These are phyloP conservation scores for Sitta europaea DNA, from an alignment of 2,113 vertebrate genomes.

Conservation along the genomic window DNA sequence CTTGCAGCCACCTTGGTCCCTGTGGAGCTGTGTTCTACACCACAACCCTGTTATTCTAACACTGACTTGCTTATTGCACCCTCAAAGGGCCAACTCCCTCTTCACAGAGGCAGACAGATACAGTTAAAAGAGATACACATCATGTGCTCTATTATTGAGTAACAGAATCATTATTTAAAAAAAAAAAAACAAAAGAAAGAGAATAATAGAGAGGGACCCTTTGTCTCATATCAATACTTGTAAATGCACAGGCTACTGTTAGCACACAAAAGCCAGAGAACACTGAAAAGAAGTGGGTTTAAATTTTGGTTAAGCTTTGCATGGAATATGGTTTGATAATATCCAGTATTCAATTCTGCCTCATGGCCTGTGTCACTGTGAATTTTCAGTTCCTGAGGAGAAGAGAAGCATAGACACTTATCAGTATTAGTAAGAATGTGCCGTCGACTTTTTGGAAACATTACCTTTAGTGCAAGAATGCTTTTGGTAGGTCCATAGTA, in stretches of 20 bases:
- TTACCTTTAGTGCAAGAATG: neutral
- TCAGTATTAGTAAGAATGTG: neutral
- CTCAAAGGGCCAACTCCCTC: neutral
- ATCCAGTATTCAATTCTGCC: neutral
- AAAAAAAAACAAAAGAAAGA: neutral
- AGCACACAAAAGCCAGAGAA: neutral
- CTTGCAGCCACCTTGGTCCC: neutral
- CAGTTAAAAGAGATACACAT: neutral
- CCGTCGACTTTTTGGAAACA: neutral
- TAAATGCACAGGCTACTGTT: neutral
- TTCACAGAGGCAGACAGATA: neutral
- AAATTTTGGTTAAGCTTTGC: neutral
- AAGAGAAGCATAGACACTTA: neutral
- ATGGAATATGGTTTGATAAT: neutral
- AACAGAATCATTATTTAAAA: neutral
- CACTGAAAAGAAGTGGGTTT: neutral
- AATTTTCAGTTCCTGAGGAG: neutral
- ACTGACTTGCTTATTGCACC: neutral
- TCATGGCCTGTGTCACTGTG: neutral
- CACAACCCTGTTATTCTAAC: neutral
- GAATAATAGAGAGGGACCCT: accelerated
- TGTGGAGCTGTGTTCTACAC: neutral
- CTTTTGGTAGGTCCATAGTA: neutral
- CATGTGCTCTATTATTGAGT: neutral
- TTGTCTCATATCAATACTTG: neutral